Evolutionary conservation across 2,888 invertebrate genomes (phyloP).

Genomic region (Cheilosia variabilis): DNA sequence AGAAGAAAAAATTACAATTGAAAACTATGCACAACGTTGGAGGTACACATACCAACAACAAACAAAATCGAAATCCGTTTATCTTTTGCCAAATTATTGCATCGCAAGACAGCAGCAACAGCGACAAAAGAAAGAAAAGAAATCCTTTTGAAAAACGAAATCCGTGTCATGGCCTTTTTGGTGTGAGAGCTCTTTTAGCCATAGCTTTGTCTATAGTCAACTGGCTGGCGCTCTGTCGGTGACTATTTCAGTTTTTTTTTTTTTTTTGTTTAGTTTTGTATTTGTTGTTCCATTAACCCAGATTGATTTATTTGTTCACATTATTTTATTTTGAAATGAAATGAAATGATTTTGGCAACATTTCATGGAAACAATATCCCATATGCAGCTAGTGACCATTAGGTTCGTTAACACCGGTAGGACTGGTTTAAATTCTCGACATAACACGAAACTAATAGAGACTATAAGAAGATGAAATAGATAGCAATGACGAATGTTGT

Average conservation of each 20-base stretch:
- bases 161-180: constrained; percentile 63
- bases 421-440: neutral
- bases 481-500: neutral
- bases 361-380: too few species aligned
- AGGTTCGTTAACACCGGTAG: neutral
- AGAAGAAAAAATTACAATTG: constrained; percentile 5
- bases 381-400: neutral
- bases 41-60: neutral
- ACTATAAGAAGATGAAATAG: too few species aligned
- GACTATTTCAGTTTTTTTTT: constrained; percentile 29
- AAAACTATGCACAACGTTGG: constrained; percentile 10
- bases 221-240: constrained; percentile 19
- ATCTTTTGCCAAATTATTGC: constrained; percentile 55
- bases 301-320: constrained; percentile 44
- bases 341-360: neutral
- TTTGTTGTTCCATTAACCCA: constrained; percentile 54
- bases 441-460: neutral
- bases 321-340: constrained; percentile 20
- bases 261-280: constrained; percentile 19
- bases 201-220: constrained; percentile 4
- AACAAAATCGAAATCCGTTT: constrained; percentile 61
- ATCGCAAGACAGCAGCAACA: constrained; percentile 1
- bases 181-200: constrained; percentile 38
- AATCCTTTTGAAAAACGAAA: constrained; percentile 62
- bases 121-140: constrained; percentile 17